Conservation (phyloP, 2,113 vertebrate species). For the Bombycilla garrulus region DNA sequence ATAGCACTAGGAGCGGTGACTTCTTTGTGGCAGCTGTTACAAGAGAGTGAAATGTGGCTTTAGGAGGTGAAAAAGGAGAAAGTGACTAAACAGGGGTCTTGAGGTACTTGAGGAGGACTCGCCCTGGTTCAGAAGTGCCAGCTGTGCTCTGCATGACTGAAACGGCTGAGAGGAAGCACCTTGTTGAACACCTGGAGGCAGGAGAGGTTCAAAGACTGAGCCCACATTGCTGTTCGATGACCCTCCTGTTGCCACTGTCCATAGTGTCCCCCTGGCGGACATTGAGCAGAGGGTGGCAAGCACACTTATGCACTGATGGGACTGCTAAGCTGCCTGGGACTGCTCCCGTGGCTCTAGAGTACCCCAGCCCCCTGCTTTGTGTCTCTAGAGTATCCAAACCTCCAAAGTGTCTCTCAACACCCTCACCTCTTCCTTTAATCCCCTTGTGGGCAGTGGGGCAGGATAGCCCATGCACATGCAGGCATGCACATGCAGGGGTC, state of each 20-base stretch:
- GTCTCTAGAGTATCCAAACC: neutral
- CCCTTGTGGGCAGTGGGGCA: neutral
- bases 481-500: neutral
- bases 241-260: neutral
- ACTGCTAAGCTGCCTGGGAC: neutral
- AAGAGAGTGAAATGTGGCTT: neutral
- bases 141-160: fast-evolving
- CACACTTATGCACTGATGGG: neutral
- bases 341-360: too few species aligned
- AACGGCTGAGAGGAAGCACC: neutral
- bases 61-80: neutral
- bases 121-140: neutral
- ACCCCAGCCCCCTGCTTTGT: too few species aligned
- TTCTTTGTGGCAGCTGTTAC: neutral
- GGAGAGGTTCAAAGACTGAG: neutral
- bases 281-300: neutral
- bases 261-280: neutral
- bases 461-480: neutral
- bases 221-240: neutral
- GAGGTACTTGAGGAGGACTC: neutral
- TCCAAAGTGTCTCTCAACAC: neutral
- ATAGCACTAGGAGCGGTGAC: neutral
- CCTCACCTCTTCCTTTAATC: neutral
- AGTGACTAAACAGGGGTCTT: neutral
- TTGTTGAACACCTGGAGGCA: neutral